Evolutionary conservation across 1,140 invertebrate genomes (phyloP).

Genomic region (Hyles euphorbiae): DNA sequence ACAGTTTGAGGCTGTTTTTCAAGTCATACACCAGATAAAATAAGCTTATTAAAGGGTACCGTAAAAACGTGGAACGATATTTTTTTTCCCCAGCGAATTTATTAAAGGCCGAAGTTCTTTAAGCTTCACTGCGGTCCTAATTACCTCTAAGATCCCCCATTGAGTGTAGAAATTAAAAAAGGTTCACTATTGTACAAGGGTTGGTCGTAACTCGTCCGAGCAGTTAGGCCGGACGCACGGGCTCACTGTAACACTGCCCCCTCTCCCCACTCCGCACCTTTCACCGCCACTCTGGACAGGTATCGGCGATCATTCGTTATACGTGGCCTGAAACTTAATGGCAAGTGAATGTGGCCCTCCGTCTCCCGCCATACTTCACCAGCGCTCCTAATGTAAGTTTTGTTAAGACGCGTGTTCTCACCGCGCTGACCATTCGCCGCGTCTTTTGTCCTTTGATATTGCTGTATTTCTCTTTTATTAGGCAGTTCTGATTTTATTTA

Average conservation of each 20-base stretch:
- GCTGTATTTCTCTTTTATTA: constrained; percentile 13
- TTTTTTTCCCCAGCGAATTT: too few relatives aligned
- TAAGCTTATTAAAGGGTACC: too few relatives aligned
- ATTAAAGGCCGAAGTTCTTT: too few relatives aligned
- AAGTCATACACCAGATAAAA: too few relatives aligned
- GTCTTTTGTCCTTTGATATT: constrained; percentile 10
- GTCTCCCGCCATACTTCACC: constrained; percentile 2
- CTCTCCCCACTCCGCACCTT: background rate
- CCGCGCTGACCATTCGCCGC: constrained; percentile 8
- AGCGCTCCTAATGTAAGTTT: background rate
- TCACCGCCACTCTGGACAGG: constrained; percentile 2
- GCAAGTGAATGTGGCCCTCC: constrained; percentile 4
- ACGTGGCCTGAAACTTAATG: constrained; percentile 18
- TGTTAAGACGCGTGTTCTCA: background rate
- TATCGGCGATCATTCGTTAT: constrained; percentile 8
- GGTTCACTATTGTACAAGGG: constrained; percentile 9
- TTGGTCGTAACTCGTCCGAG: constrained; percentile 7
- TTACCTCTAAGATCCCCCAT: too few relatives aligned
- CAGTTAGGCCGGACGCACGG: background rate
- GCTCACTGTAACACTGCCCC: background rate
- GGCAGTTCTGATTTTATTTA: background rate
- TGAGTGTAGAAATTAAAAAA: constrained; percentile 6
- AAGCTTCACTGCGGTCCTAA: too few relatives aligned
- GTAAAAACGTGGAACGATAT: too few relatives aligned
- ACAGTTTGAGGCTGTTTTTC: too few relatives aligned